Base-by-base conservation (phyloP, 2,113 vertebrate species). In the Bubo blakistoni region DNA sequence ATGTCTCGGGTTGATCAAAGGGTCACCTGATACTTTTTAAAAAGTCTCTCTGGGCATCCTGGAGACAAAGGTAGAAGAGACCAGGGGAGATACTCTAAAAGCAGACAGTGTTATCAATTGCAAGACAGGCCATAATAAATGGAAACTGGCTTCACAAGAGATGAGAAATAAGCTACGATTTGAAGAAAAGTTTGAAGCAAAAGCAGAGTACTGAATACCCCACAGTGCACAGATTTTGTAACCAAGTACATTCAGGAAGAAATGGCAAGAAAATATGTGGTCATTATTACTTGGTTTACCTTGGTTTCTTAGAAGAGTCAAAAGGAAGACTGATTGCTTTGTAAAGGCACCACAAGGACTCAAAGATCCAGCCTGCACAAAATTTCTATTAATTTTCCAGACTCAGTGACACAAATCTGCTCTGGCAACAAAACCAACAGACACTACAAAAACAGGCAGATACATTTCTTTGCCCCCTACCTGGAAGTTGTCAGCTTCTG, bases 1-100 rank as follows among this genome's bases (percentile, higher is more conserved):
- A 19, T 25, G 71, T 90, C 87, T 96, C 90, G 69, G 66, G 92
- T 66, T 81, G 94, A 97, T 96, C 96, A 96, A 96, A 97, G 84
- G 66, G 78, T 76, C 81, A 95, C 62, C 78, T 1, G 54, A 96
- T 85, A 87, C 66, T 61, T 90, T 73, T 91, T 22, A 8, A 85
- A 78, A 95, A 82, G 87, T 27, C 49, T 76, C 81, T 58, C 54
- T 80, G 81, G 87, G 44, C 58, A 94, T 82, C 79, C 59, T 66
- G 62, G 34, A 86, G 84, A 93, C 66, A 95, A 85, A 96, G 42
- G 62, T 34, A 79, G 67, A 85, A 67, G 14, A 87, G 32, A 74
- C 25, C 4, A 21, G 15, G 10, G 51, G 47, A 84, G 40, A 76
- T 17, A 59, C 17, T 79, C 77, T 79, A 63, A 94, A 92, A 87